Evolutionary conservation across 2,888 invertebrate genomes (phyloP).

Genomic region (Agonopterix subpropinquella): DNA sequence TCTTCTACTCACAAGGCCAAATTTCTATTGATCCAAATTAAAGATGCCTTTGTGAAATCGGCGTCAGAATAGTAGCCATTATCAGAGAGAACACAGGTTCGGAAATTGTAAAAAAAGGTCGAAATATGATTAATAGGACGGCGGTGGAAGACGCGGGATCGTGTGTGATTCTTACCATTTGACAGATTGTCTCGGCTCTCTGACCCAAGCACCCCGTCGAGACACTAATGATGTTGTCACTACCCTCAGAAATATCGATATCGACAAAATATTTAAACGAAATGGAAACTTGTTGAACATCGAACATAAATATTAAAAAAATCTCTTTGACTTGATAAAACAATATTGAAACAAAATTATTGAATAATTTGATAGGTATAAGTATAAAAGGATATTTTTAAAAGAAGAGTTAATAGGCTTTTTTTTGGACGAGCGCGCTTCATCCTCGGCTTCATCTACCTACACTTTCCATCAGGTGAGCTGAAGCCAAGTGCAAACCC

Average conservation of each 20-base stretch:
- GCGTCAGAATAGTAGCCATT: constrained; percentile 63
- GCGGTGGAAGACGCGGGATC: constrained; percentile 48
- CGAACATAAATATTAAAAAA: no score
- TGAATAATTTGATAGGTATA: no score
- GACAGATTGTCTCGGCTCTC: constrained; percentile 74
- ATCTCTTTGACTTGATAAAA: no score
- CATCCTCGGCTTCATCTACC: no score
- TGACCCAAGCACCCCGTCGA: constrained; percentile 69
- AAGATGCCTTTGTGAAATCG: constrained; percentile 31
- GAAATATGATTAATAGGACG: constrained; percentile 73
- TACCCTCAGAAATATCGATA: constrained; percentile 33
- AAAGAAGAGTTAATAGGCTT: no score
- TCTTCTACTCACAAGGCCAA: no score
- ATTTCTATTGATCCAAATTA: neutral
- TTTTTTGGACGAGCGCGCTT: no score
- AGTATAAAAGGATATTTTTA: no score
- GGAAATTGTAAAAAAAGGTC: constrained; percentile 66
- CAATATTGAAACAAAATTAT: no score
- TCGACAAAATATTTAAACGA: constrained; percentile 29
- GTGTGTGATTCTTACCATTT: constrained; percentile 72
- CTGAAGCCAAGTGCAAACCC: no score
- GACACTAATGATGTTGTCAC: constrained; percentile 60
- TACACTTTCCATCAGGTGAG: no score
- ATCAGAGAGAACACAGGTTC: constrained; percentile 66
- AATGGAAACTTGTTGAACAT: no score